Conservation (phyloP, 2,888 invertebrate genomes). For the Torymus auratus region DNA sequence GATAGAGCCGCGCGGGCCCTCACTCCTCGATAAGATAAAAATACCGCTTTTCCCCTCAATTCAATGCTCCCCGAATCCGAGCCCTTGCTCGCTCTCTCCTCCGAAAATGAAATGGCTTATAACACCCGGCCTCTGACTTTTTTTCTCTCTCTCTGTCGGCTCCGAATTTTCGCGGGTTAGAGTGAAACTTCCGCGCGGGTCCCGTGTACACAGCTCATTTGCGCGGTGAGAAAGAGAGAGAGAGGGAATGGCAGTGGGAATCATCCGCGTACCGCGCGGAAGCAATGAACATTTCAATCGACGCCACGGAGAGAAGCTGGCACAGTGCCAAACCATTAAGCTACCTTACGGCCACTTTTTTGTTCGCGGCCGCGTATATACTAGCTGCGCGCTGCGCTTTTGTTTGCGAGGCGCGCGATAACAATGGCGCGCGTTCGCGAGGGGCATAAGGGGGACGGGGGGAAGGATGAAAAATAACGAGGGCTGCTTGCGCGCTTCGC, state of each 20-base stretch:
- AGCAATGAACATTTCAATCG: conserved; percentile 70
- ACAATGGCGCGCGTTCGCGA: conserved; percentile 68
- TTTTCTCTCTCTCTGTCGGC: no score
- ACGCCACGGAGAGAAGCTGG: conserved; percentile 66
- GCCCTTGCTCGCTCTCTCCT: no score
- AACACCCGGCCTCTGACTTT: no score
- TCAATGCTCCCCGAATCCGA: no score
- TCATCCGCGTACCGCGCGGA: conserved; percentile 55
- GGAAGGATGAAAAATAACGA: no score
- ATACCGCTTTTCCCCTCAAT: no score
- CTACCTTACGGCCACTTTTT: conserved; percentile 5
- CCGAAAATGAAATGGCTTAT: no score
- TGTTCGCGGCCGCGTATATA: conserved; percentile 29
- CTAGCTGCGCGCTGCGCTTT: conserved; percentile 69
- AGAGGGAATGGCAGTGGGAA: conserved; percentile 54
- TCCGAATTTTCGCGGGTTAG: no score
- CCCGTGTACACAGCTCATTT: conserved; percentile 4
- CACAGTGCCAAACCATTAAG: conserved; percentile 64
- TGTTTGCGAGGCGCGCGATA: conserved; percentile 68
- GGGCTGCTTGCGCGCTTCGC: no score
- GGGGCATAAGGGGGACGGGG: no score
- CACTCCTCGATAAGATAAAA: no score
- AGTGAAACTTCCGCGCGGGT: no score
- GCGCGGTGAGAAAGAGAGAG: neutral
- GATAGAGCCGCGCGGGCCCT: conserved; percentile 1